These are phyloP conservation scores for Amphibalanus amphitrite DNA, from an alignment of 1,140 invertebrate genomes.

Conservation along the genomic window DNA sequence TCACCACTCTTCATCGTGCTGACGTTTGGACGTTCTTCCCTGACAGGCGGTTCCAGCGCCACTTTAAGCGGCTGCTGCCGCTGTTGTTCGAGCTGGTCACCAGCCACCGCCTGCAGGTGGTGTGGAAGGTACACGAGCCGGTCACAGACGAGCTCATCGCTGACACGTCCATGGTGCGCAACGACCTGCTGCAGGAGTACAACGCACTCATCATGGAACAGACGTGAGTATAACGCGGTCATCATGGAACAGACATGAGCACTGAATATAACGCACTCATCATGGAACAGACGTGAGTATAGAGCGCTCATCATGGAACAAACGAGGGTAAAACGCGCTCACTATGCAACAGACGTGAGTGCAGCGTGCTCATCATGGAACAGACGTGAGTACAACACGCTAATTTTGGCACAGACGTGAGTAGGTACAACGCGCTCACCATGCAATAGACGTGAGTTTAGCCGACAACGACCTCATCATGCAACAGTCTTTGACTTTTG, in stretches of 20 bases:
- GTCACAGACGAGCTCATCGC: neutral
- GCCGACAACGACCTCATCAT: too few relatives aligned
- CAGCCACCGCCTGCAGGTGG: neutral
- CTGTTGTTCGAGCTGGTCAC: neutral
- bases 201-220: constrained; percentile 4
- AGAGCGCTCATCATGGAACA: neutral
- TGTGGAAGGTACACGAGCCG: neutral
- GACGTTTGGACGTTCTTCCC: too few relatives aligned
- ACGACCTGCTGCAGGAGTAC: constrained; percentile 6
- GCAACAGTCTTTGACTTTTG: too few relatives aligned
- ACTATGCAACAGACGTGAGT: neutral
- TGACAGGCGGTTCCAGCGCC: neutral
- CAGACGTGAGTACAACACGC: too few relatives aligned
- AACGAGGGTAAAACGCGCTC: too few relatives aligned
- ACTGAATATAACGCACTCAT: too few relatives aligned
- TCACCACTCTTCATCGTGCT: too few relatives aligned
- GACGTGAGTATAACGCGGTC: neutral
- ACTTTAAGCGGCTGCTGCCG: neutral
- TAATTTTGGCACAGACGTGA: too few relatives aligned
- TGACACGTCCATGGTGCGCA: neutral
- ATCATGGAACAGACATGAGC: neutral
- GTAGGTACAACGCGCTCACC: too few relatives aligned
- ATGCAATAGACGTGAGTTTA: too few relatives aligned
- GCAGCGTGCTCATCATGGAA: neutral
- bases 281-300: neutral